Evolutionary conservation across 2,113 vertebrate genomes (phyloP), one percentile per base, ranked within the genome.

Genomic region (Lethenteron reissneri): DNA sequence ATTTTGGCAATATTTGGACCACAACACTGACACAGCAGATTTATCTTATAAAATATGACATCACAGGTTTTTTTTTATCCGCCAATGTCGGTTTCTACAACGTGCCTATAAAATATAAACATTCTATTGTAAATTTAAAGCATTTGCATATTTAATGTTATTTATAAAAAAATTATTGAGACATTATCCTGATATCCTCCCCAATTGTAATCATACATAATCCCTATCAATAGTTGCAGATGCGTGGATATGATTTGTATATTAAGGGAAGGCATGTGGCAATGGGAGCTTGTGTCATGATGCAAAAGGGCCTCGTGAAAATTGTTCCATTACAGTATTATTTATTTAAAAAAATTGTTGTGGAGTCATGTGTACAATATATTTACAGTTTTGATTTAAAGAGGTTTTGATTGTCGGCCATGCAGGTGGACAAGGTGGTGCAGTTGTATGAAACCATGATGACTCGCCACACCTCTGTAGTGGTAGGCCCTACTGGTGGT

Each of bases 391-490:
- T 14, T 64, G 60, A 17, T 64, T 64, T 64, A 64, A 41, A 41
- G 41, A 41, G 41, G 41, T 64, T 64, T 14, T 64, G 17, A 6
- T 19, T 64, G 15, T 10, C 56, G 70, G 15, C 73, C 7, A 74
- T 74, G 64, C 75, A 99, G 94, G 88, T 94, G 78, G 91, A 99
- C 78, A 99, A 99, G 83, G 89, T 99, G 73, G 86, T 97, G 60
- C 94, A 99, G 76, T 82, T 95, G 86, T 95, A 89, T 60, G 94
- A 99, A 81, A 97, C 92, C 4, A 99, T 96, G 92, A 79, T 97
- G 78, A 99, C 90, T 68, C 86, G 89, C 71, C 94, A 99, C 79
- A 91, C 94, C 1, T 95, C 90, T 0, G 94, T 99, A 90, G 78
- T 95, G 71, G 92, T 99, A 72, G 94, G 94, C 58, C 92, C 92